phyloP scores from a whole-genome alignment of 2,888 invertebrate species.

The Pediacus dermestoides region DNA sequence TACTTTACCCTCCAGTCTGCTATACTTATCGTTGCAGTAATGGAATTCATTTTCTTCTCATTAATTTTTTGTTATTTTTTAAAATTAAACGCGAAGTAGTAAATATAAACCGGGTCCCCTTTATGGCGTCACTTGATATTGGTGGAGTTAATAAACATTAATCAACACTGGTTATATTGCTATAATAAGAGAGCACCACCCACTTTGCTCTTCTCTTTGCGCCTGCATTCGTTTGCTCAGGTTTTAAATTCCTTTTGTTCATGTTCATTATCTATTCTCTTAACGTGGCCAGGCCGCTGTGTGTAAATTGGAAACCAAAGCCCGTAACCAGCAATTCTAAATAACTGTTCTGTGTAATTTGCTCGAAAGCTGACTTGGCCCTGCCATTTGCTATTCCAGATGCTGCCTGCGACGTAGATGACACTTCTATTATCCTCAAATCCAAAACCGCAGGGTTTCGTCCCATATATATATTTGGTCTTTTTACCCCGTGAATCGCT shows the following conservation, averaged over 20 bases:
- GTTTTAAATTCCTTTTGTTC: constrained; percentile 35
- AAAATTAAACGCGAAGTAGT: too few relatives aligned
- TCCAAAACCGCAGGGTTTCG: constrained; percentile 22
- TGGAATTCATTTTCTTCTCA: too few relatives aligned
- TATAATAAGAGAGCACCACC: constrained; percentile 12
- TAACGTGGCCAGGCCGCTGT: constrained; percentile 29
- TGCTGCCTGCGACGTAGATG: constrained; percentile 15
- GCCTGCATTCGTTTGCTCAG: constrained; percentile 10
- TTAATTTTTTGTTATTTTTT: too few relatives aligned
- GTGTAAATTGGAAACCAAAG: constrained; percentile 37
- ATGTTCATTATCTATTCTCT: constrained; percentile 35
- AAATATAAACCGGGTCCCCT: too few relatives aligned
- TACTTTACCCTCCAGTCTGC: too few relatives aligned
- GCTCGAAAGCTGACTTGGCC: constrained; percentile 25
- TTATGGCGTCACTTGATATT: too few relatives aligned
- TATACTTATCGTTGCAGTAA: too few relatives aligned
- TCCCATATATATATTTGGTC: constrained; percentile 8
- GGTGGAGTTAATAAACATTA: constrained; percentile 27
- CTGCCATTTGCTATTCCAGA: constrained; percentile 14
- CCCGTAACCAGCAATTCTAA: constrained; percentile 30
- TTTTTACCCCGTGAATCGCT: constrained; percentile 2
- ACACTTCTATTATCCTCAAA: constrained; percentile 25
- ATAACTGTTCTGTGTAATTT: constrained; percentile 32
- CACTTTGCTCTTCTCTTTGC: neutral
- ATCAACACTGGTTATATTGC: constrained; percentile 21